These are phyloP conservation scores for Carollia perspicillata DNA, from an alignment of 2,113 vertebrate genomes.

Conservation along the genomic window DNA sequence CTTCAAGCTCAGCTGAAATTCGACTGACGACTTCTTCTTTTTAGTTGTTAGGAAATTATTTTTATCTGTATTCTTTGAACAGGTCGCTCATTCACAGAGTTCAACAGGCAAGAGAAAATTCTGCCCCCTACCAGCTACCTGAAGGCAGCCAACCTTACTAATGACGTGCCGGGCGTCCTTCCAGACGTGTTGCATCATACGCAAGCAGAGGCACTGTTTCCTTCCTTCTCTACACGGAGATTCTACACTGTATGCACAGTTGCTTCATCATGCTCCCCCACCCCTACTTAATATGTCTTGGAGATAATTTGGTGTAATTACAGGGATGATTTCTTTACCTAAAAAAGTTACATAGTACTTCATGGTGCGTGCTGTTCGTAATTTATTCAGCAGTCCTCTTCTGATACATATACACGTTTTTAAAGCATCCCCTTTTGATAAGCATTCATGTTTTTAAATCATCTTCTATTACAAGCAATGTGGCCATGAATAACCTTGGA, in stretches of 20 bases:
- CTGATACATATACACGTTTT: neutral
- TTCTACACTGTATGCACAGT: neutral
- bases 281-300: neutral
- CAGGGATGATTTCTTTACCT: neutral
- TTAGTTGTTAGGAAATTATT: neutral
- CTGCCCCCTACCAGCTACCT: neutral
- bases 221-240: neutral
- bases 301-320: neutral
- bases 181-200: neutral
- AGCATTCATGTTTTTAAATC: neutral
- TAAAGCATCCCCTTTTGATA: neutral
- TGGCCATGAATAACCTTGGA: neutral
- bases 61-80: neutral
- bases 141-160: neutral
- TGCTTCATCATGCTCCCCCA: neutral
- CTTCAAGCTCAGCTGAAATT: slow-evolving; percentile 24
- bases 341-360: neutral
- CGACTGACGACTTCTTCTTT: neutral
- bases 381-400: neutral
- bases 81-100: neutral
- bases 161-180: neutral
- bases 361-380: neutral
- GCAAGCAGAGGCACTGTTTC: neutral
- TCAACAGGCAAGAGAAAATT: neutral
- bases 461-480: neutral